Evolutionary conservation across 2,888 invertebrate genomes (phyloP).

Genomic region (Sepiola atlantica): DNA sequence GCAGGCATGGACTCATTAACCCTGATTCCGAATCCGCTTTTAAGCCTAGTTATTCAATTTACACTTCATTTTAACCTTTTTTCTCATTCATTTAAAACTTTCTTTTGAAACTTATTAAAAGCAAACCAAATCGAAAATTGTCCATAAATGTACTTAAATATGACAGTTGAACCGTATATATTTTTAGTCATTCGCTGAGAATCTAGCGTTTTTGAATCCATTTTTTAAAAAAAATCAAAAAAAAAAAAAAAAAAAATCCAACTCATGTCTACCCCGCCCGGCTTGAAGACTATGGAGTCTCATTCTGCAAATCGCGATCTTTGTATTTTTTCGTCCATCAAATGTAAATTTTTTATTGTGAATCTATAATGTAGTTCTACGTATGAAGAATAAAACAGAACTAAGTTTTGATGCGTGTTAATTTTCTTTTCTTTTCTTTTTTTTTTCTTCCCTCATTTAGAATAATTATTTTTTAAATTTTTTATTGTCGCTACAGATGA

Average conservation of each 20-base stretch:
- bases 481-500: neutral
- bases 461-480: no score
- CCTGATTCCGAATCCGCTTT: neutral
- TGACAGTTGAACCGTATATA: neutral
- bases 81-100: neutral
- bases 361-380: constrained; percentile 33
- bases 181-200: neutral
- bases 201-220: neutral
- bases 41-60: neutral
- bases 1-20: neutral
- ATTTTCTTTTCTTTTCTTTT: neutral
- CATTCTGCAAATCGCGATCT: neutral
- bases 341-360: neutral
- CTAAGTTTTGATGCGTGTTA: neutral
- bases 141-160: neutral
- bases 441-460: neutral
- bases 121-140: neutral
- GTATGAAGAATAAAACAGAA: constrained; percentile 32
- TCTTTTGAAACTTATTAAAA: neutral
- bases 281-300: neutral
- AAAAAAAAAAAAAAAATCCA: no score
- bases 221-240: no score
- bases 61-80: neutral
- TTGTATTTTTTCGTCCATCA: neutral
- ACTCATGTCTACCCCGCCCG: neutral